Base-by-base conservation (phyloP, 1,140 invertebrate species). In the Prorops nasuta region DNA sequence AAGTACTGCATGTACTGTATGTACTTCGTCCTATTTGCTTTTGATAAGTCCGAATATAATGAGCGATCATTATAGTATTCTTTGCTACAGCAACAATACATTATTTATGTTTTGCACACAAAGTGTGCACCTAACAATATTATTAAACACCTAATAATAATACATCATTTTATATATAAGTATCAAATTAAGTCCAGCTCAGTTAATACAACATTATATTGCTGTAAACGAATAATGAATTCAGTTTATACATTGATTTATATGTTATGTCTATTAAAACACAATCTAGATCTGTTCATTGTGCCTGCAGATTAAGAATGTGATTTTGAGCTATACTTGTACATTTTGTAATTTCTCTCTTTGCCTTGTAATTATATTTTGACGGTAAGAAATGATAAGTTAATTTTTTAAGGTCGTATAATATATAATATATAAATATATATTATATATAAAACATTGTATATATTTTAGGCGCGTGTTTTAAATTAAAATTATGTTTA, bases 401-500 rank as follows among this genome's bases (percentile, higher is more conserved):
- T 77, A 72, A 51, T 69, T 71, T 66, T 72, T 51, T 66, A 76
- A 69, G 55, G 62, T 64, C 61, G 60, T 66, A 67, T 68, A 69
- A 68, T 66, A 71, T 73, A 71, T 70, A 66, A 58, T 53, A 58
- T 61, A 55, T 51, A 64, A 66, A 64, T 28, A n/a, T n/a, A n/a
- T n/a, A n/a, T n/a, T n/a, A n/a, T n/a, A n/a, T n/a, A n/a, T n/a
- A 34, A 41, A 44, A 50, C 37, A 44, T 45, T 74, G 66, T 72
- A 71, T 52, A 74, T 72, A 72, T 65, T 70, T 71, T 69, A 63
- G 65, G 72, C 67, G 67, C 71, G 68, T 74, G 67, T 72, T 72
- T 62, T 72, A 74, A 74, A 74, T 74, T 74, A 74, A 74, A 74
- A 71, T 45, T 67, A 71, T 59, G 52, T 69, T 64, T 56, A 74